Evolutionary conservation across 2,113 vertebrate species (phyloP).

Genomic region (Monarcha castaneiventris): DNA sequence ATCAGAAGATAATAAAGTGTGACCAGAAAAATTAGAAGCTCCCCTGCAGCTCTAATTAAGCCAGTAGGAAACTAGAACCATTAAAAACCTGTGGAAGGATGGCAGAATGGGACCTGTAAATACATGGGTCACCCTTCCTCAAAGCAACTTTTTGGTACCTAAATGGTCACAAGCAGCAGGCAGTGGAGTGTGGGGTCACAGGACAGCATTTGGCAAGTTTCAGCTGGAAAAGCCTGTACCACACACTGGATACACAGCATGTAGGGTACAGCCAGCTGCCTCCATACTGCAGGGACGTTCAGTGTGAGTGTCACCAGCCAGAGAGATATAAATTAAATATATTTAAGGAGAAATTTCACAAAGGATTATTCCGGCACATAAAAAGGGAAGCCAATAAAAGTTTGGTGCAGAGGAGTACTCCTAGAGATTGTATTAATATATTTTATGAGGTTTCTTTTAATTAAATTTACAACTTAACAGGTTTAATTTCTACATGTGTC

Average conservation of each 20-base stretch:
- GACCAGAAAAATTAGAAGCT: slow-evolving; percentile 46
- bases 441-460: slow-evolving; percentile 35
- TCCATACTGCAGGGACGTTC: neutral
- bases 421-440: neutral
- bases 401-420: neutral
- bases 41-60: slow-evolving; percentile 22
- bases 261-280: neutral
- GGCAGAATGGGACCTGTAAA: neutral
- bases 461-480: neutral
- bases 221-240: neutral
- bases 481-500: slow-evolving; percentile 16
- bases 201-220: neutral
- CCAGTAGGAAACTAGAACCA: neutral
- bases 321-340: neutral
- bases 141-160: neutral
- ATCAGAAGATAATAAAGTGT: slow-evolving; percentile 29
- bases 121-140: neutral
- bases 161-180: neutral
- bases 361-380: slow-evolving; percentile 6
- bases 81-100: neutral
- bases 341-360: slow-evolving; percentile 18
- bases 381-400: neutral
- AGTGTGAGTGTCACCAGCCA: neutral
- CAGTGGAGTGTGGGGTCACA: neutral
- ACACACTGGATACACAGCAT: fast-evolving